These are phyloP conservation scores for Lithophane semibrunnea DNA, from an alignment of 2,888 invertebrate genomes.

Conservation along the genomic window DNA sequence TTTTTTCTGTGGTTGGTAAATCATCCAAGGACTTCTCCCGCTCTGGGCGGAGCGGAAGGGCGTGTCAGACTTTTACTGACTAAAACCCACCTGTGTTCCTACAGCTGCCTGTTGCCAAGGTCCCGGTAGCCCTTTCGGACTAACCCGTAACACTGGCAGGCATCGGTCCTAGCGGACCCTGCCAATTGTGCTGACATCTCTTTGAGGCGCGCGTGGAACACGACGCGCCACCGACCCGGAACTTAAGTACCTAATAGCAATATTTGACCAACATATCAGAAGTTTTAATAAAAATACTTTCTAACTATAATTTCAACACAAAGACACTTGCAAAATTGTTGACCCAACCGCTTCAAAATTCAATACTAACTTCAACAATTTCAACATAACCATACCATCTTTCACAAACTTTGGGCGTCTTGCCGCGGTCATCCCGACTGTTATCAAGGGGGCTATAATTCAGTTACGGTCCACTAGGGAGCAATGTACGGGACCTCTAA, in stretches of 20 bases:
- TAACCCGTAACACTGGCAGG: too few species aligned
- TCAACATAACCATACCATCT: conserved; percentile 45
- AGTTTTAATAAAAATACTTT: conserved; percentile 10
- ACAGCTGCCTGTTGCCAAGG: too few species aligned
- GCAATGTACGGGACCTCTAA: conserved; percentile 49
- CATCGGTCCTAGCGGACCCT: too few species aligned
- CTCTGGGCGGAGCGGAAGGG: too few species aligned
- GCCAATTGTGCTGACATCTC: too few species aligned
- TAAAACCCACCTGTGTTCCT: too few species aligned
- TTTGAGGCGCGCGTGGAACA: too few species aligned
- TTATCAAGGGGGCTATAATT: conserved; percentile 70
- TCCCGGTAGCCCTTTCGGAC: too few species aligned
- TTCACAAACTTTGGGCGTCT: conserved; percentile 65
- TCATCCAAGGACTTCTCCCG: too few species aligned
- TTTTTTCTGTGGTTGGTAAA: too few species aligned
- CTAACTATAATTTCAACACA: conserved; percentile 16
- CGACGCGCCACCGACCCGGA: too few species aligned
- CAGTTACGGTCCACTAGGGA: conserved; percentile 62
- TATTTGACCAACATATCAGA: neutral
- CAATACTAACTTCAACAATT: conserved; percentile 46
- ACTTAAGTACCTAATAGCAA: neutral
- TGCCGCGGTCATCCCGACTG: conserved; percentile 66
- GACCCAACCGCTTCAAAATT: conserved; percentile 47
- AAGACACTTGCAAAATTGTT: conserved; percentile 19
- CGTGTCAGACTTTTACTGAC: too few species aligned